phyloP scores from a whole-genome alignment of 2,888 invertebrate genomes.

The Teleogryllus oceanicus region DNA sequence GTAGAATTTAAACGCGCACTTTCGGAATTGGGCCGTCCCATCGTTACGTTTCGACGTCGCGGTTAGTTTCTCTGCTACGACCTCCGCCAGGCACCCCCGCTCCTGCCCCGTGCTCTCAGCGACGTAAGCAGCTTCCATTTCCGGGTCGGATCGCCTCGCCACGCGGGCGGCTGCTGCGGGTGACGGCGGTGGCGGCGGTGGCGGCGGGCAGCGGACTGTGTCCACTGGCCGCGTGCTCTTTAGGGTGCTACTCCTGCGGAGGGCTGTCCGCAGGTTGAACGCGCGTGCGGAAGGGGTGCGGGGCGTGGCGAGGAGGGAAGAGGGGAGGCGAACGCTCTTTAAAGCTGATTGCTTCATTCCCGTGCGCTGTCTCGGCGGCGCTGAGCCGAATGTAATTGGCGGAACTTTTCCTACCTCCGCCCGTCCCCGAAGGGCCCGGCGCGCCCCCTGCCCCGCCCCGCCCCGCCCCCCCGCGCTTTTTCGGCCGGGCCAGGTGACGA shows the following conservation, averaged over 20 bases:
- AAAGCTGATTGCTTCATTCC: conserved; percentile 18
- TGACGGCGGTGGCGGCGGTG: too few relatives aligned
- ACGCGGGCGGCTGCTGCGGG: neutral
- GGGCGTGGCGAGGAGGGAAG: too few relatives aligned
- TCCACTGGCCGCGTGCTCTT: too few relatives aligned
- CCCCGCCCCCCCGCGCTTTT: neutral
- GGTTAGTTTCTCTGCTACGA: neutral
- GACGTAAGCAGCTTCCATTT: conserved; percentile 3
- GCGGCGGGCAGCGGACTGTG: neutral
- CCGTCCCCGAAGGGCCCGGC: too few relatives aligned
- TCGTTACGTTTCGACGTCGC: neutral
- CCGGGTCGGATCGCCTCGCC: neutral
- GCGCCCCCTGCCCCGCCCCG: neutral
- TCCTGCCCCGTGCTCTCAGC: neutral
- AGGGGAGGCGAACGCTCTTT: neutral
- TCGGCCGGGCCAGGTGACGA: neutral
- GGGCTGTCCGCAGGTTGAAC: too few relatives aligned
- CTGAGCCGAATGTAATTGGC: conserved; percentile 1
- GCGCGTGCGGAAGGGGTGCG: too few relatives aligned
- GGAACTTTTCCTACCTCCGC: neutral
- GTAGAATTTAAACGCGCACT: conserved; percentile 1
- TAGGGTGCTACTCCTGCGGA: too few relatives aligned
- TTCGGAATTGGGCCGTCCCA: neutral
- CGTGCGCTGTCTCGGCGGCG: neutral
- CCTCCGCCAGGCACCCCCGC: neutral